Conservation (phyloP, 2,797 vertebrate genomes). For the Chaenodraco wilsoni region DNA sequence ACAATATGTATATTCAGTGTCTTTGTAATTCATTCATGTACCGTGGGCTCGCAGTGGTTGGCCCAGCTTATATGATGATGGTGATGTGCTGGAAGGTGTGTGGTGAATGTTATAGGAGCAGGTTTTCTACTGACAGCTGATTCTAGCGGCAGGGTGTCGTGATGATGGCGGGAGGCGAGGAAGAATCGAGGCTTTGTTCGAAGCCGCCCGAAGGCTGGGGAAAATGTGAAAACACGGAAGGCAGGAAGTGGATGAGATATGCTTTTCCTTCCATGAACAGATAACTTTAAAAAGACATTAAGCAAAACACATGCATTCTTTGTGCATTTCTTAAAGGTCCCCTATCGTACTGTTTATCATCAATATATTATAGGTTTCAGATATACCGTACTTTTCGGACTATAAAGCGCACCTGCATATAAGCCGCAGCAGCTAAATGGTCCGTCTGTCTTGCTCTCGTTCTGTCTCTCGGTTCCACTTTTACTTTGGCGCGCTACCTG, state of each 20-base stretch:
- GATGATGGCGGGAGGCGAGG: constrained; percentile 21
- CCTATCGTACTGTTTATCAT: too few relatives aligned
- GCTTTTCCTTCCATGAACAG: constrained; percentile 24
- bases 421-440: too few relatives aligned
- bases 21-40: constrained; percentile 49
- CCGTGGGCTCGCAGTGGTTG: constrained; percentile 21
- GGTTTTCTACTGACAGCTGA: constrained; percentile 42
- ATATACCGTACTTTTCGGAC: too few relatives aligned
- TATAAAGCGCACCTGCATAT: too few relatives aligned
- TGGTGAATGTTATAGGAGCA: constrained; percentile 40
- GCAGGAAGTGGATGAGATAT: constrained; percentile 49
- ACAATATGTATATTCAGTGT: constrained; percentile 63
- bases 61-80: constrained; percentile 22
- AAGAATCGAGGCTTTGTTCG: constrained; percentile 43
- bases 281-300: constrained; percentile 32
- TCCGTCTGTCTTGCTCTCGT: too few relatives aligned
- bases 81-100: constrained; percentile 35
- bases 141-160: constrained; percentile 40
- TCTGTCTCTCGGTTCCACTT: too few relatives aligned
- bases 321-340: background rate
- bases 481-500: too few relatives aligned
- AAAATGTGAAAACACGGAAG: constrained; percentile 42
- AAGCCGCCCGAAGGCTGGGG: background rate
- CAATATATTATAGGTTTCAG: too few relatives aligned
- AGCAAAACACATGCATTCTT: constrained; percentile 18